Percentiles rank a stretch among this genome's conserved stretches.
Evolutionary conservation across 2,888 invertebrate species (phyloP).

Genomic region (Acronicta leporina): DNA sequence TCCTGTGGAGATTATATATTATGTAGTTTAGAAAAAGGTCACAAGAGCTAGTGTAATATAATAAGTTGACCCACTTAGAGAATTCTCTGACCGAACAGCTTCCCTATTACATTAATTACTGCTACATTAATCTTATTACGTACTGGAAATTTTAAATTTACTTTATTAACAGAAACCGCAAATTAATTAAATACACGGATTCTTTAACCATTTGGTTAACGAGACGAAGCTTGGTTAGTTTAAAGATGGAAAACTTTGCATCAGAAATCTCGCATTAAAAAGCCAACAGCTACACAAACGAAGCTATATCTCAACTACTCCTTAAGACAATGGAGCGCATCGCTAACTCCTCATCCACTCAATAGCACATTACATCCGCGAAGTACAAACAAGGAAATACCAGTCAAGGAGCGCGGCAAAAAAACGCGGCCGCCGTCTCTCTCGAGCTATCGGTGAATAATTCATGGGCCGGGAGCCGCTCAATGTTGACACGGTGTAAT

Average conservation of each 20-base stretch:
- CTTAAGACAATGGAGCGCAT: conserved; percentile 43
- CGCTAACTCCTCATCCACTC: conserved; percentile 45
- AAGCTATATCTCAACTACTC: conserved; percentile 22
- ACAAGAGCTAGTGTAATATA: too few relatives aligned
- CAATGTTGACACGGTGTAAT: conserved; percentile 81
- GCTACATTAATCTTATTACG: too few relatives aligned
- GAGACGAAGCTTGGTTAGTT: neutral
- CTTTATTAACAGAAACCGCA: neutral
- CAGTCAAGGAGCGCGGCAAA: conserved; percentile 43
- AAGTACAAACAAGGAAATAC: conserved; percentile 53
- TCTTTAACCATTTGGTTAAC: neutral
- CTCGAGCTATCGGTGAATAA: conserved; percentile 70
- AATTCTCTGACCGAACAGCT: too few relatives aligned
- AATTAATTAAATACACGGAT: neutral
- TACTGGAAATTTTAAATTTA: neutral
- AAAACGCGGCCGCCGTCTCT: conserved; percentile 41
- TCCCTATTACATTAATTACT: neutral
- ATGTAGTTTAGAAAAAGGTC: too few relatives aligned
- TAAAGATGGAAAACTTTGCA: neutral
- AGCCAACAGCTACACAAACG: neutral
- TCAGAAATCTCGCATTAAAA: neutral
- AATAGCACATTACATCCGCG: conserved; percentile 52
- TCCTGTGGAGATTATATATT: too few relatives aligned
- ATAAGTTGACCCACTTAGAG: too few relatives aligned
- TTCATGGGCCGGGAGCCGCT: conserved; percentile 67